Percentiles rank a stretch among this genome's conserved stretches.
Evolutionary conservation across 2,113 vertebrate species (phyloP).

Genomic region (Pygathrix nemaeus): DNA sequence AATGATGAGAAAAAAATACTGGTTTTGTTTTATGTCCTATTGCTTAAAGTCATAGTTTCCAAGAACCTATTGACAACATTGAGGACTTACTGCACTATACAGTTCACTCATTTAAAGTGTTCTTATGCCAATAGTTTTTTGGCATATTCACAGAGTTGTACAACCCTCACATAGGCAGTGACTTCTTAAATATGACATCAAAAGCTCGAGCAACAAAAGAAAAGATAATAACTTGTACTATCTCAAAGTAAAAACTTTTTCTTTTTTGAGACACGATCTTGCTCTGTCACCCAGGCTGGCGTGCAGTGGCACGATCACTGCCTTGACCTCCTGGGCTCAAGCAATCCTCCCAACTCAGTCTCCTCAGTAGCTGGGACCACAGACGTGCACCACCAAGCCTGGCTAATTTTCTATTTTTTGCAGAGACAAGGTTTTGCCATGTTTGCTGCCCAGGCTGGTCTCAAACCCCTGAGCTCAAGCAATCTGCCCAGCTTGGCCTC

Average conservation of each 20-base stretch:
- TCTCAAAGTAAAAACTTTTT: not conserved
- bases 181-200: slow-evolving; percentile 13
- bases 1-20: not conserved
- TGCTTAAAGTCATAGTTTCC: not conserved
- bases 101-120: not conserved
- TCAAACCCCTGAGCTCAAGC: not conserved
- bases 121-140: not conserved
- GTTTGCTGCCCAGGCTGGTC: not conserved
- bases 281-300: not conserved
- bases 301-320: not conserved
- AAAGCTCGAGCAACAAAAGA: not conserved
- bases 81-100: not conserved
- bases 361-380: not conserved
- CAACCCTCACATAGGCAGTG: not conserved
- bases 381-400: not conserved
- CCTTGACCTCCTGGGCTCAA: not conserved
- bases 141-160: slow-evolving; percentile 2
- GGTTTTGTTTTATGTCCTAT: not conserved
- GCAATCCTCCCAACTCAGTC: not conserved
- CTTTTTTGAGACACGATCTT: not conserved
- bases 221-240: not conserved
- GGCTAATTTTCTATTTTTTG: not conserved
- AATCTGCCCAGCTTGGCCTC: not conserved
- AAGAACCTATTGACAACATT: not conserved
- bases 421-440: not conserved